Base-by-base conservation (phyloP, 92 coral and sea anemone genomes). In the Zoanthus sansibaricus region DNA sequence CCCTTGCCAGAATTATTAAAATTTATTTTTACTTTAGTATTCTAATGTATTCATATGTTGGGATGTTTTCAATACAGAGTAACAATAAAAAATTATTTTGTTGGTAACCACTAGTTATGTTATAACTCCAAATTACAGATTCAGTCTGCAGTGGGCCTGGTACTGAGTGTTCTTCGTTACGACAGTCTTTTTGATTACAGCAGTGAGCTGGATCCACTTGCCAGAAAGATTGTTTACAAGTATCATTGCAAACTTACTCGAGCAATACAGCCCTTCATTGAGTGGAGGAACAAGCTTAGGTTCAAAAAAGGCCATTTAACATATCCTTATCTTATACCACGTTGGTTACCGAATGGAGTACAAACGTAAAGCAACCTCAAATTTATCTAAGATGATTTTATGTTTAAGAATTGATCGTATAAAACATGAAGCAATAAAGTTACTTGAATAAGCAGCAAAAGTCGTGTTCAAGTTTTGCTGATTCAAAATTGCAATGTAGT, bases 271-370 rank as follows among this genome's bases (percentile, higher is more conserved):
- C 90, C 90, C 20, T 0, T 21, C 0, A 14, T 92, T 33, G 90
- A 89, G 49, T 44, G 5, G 31, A 89, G 83, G 47, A 92, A 89
- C 73, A 59, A 25, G 20, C 16, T 7, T 16, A 77, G 94, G 54
- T 51, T 89, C 0, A 8, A 9, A 5, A 6, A 76, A 11, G 94
- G 87, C 15, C 92, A 92, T 68, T 78, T 92, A 83, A 92, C 94
- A 55, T 92, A 92, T 75, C 94, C 94, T 0, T 92, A 92, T 76
- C 82, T 92, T 54, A 67, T 58, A 1, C 94, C 94, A 10, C 87
- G 90, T 70, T 92, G 94, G 94, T 3, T 92, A 30, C 87, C 94
- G 9, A 92, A 92, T 73, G 92, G 94, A 0, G 79, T 92, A 45
- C 92, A 91, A 51, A 88, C 94, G 13, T 91, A 75, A 91, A 14